Evolutionary conservation across 2,797 vertebrate species (phyloP), one percentile per base, ranked within the genome.

Genomic region (Liasis olivaceus): DNA sequence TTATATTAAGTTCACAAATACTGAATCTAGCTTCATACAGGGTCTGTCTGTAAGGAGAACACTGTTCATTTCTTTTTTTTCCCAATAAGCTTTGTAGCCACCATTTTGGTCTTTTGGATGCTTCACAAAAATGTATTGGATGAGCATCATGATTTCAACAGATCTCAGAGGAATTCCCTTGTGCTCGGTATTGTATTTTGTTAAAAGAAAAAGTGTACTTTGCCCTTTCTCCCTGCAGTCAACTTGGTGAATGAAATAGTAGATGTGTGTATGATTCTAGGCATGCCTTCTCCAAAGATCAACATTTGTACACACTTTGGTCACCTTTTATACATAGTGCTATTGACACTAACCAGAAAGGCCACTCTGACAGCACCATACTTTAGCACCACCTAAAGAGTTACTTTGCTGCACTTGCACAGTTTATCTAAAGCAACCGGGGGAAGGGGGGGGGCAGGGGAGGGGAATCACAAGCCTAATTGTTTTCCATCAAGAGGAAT

Each of bases 241-340:
- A 97, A 98, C 98, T 97, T 95, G 94, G 93, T 97, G 94, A 97
- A 97, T 97, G 96, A 97, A 98, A 98, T 97, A 97, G 97, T 97
- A 96, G 97, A 98, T 98, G 98, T 98, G 98, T 98, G 97, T 97
- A 97, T 98, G 98, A 98, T 97, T 98, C 97, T 97, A 97, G 98
- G 97, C 98, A 98, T 98, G 97, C 97, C 97, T 98, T 98, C 95
- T 97, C 96, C 95, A 97, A 98, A 98, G 98, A 98, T 98, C 98
- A 98, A 98, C 98, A 98, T 98, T 98, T 97, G 97, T 98, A 98
- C 98, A 97, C 98, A 97, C 97, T 97, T 97, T 97, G 98, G 98
- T 98, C 97, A 97, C 97, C 97, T 98, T 98, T 98, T 98, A 98
- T 98, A 97, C 93, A 96, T 97, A 96, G 98, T 98, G 98, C 97